A percentile compares a stretch with the other conserved stretches of the same genome.
These are phyloP conservation scores for Philhelius pedissequus DNA, from an alignment of 2,888 invertebrate species.

Conservation along the genomic window DNA sequence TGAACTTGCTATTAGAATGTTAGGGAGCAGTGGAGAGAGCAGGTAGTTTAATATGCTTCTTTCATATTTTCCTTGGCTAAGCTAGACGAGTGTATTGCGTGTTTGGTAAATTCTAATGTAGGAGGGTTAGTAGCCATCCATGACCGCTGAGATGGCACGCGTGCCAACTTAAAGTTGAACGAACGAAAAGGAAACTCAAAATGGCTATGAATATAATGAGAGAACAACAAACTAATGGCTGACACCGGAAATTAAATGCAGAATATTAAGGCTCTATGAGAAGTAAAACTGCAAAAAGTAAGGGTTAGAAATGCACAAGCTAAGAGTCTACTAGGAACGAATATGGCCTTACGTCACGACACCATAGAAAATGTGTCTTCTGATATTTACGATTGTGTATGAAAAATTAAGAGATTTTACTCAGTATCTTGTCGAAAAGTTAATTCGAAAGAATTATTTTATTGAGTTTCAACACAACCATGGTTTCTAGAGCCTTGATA, in stretches of 20 bases:
- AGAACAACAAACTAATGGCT: not conserved
- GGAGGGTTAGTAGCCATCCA: conserved; percentile 46
- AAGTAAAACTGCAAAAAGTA: not conserved
- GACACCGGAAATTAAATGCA: not conserved
- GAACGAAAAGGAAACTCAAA: conserved; percentile 28
- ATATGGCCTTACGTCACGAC: no score
- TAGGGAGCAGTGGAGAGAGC: not conserved
- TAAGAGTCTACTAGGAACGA: no score
- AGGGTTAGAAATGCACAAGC: no score
- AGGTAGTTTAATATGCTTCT: not conserved
- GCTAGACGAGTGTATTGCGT: conserved; percentile 9
- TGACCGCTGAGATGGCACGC: conserved; percentile 59
- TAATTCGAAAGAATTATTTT: no score
- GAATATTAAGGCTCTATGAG: not conserved
- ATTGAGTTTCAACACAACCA: no score
- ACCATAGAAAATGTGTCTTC: no score
- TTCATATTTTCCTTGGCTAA: conserved; percentile 31
- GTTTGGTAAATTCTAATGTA: conserved; percentile 30
- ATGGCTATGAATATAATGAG: not conserved
- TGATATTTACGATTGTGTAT: no score
- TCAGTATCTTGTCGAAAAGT: no score
- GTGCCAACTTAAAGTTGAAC: conserved; percentile 47
- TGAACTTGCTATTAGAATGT: conserved; percentile 19
- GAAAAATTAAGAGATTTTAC: no score
- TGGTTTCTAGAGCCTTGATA: no score